Evolutionary conservation across 2,113 vertebrate genomes (phyloP).

Genomic region (Pomatorhinus ruficollis): DNA sequence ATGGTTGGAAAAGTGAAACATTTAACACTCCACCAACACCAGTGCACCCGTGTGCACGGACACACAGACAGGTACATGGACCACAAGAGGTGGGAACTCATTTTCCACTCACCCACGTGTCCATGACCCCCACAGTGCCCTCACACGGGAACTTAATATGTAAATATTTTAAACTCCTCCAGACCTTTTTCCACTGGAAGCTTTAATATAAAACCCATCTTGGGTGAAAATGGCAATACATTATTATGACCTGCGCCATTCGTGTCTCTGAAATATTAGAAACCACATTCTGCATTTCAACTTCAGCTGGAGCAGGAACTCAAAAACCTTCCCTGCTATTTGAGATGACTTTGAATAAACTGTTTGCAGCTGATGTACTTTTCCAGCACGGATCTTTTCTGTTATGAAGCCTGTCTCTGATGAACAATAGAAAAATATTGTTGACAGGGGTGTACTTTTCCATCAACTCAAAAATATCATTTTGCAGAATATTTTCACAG

Average conservation of each 20-base stretch:
- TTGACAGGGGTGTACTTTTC: slow-evolving; percentile 39
- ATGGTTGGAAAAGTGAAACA: slow-evolving; percentile 29
- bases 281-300: neutral
- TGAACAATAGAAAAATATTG: slow-evolving; percentile 16
- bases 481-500: slow-evolving; percentile 41
- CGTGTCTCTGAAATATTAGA: neutral
- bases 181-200: neutral
- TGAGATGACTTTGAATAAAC: neutral
- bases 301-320: neutral
- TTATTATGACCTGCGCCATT: neutral
- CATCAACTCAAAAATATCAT: slow-evolving; percentile 28
- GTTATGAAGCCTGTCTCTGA: slow-evolving; percentile 25
- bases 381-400: neutral
- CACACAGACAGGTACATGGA: neutral
- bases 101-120: neutral
- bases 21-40: neutral
- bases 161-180: neutral
- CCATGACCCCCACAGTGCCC: rapidly evolving
- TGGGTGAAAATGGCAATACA: neutral
- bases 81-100: neutral
- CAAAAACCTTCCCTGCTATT: neutral
- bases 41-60: rapidly evolving
- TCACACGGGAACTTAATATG: neutral
- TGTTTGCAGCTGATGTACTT: neutral
- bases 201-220: neutral